phyloP scores from a whole-genome alignment of 2,797 vertebrate genomes.

The Mormyrops attenuatus region DNA sequence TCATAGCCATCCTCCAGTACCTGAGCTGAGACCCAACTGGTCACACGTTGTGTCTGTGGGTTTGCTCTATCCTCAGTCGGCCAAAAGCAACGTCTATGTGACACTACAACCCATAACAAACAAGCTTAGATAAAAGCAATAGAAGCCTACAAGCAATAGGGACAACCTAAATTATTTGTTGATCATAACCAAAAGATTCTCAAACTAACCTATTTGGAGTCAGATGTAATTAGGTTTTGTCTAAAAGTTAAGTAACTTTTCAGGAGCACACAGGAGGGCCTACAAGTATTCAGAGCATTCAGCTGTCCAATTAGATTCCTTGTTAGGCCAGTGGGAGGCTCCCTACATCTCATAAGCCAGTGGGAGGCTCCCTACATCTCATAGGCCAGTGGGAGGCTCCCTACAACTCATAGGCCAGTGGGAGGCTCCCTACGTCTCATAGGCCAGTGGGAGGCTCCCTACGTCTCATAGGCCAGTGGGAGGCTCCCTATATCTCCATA shows the following conservation, averaged over 20 bases:
- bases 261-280: background rate
- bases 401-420: too few relatives aligned
- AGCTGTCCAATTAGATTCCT: background rate
- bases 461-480: too few relatives aligned
- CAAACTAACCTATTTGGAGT: background rate
- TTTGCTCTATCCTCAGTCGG: background rate
- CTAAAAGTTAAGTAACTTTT: background rate
- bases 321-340: background rate
- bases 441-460: too few relatives aligned
- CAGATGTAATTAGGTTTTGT: background rate
- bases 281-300: background rate
- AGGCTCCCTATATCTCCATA: background rate
- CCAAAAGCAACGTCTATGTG: background rate
- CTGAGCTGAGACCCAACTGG: background rate
- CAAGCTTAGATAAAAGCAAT: background rate
- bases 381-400: too few relatives aligned
- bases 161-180: background rate
- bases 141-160: background rate
- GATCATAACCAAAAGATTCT: background rate
- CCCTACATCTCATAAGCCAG: too few relatives aligned
- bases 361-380: too few relatives aligned
- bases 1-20: background rate
- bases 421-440: too few relatives aligned
- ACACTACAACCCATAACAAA: background rate
- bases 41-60: background rate